Evolutionary conservation across 2,797 vertebrate species (phyloP), one percentile per base, ranked within the genome.

Genomic region (Molossus alvarezi): DNA sequence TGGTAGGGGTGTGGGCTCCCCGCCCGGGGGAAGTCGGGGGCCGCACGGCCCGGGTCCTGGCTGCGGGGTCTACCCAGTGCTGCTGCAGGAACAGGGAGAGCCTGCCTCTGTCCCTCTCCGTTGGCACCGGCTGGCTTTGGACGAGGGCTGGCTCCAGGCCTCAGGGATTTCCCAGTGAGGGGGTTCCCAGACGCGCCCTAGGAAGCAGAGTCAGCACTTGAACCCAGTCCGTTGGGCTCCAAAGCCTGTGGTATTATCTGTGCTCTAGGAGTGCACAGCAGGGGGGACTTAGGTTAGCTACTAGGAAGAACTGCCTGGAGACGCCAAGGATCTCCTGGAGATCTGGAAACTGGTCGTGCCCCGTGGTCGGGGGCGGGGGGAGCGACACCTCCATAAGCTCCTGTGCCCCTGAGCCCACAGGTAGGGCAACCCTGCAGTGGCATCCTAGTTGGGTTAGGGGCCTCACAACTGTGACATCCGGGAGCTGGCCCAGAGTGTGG

Each of bases 1-100:
- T 99, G 99, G 99, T 99, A 85, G 95, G 98, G 25, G 13, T 2
- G 27, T 2, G 45, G 45, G 9, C 18, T n/a, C 14, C 21, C 29
- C 3, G 12, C 9, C 10, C 11, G 6, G 14, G 33, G 53, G 57
- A 23, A 23, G 48, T 41, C 41, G 5, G 3, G 27, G 53, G 15
- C 53, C 58, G 17, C 33, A 18, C 64, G 48, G 69, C 51, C 75
- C 6, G 20, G 87, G 86, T 29, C 29, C 41, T 18, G 29, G 69
- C 77, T 18, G 33, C 33, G 33, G 33, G 60, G 29, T 33, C 33
- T 62, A 6, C 41, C 58, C 9, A 20, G 57, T 8, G 7, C 64
- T 3, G 10, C 18, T 1, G 72, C 41, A 27, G 3, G 10, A n/a
- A n/a, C 48, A 58, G 69, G 18, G 29, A 53, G 14, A 75, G 20